Base-by-base conservation (phyloP, 2,888 invertebrate species). In the Drosophila lacicola region DNA sequence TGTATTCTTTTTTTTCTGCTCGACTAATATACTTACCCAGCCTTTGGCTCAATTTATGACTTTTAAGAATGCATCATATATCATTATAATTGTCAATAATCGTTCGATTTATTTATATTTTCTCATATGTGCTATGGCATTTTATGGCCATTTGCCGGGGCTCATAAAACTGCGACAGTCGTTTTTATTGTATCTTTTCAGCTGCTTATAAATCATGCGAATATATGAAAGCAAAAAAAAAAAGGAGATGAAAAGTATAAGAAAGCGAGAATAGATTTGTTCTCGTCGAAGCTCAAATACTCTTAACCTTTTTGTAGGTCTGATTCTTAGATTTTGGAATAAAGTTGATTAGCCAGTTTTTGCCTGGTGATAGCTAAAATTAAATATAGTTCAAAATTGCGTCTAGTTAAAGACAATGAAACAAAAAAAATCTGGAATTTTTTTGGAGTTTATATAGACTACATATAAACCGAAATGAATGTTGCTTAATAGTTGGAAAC, bases 81-180 rank as follows among this genome's bases (percentile, higher is more conserved):
- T 83, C 83, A 83, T 89, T 89, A 88, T 86, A 86, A 86, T 86
- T 86, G 85, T 86, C 85, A 89, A 86, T 86, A 86, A 86, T 86
- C 89, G 86, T 89, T 89, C 89, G 88, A 89, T 89, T 89, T 86
- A 86, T 89, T 89, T 88, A 85, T 83, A 85, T 89, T 89, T 88
- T 80, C 74, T 88, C 81, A 76, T 86, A 88, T 88, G 80, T 79
- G 89, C 74, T 47, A 50, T 70, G 85, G 72, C 80, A 72, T 85
- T 89, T 85, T 80, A 85, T 85, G 83, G 89, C 82, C 88, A 77
- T 89, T 84, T 84, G 86, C 74, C 58, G 74, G 63, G 69, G 56
- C 73, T 67, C 88, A 88, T 86, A 89, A 89, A 85, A 62, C 71
- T 87, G 89, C 72, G 89, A 84, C 84, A 89, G 76, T 87, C 70